A percentile compares a stretch with the other conserved stretches of the same genome.
Conservation (phyloP, 2,888 invertebrate genomes). For the Diploptera punctata region DNA sequence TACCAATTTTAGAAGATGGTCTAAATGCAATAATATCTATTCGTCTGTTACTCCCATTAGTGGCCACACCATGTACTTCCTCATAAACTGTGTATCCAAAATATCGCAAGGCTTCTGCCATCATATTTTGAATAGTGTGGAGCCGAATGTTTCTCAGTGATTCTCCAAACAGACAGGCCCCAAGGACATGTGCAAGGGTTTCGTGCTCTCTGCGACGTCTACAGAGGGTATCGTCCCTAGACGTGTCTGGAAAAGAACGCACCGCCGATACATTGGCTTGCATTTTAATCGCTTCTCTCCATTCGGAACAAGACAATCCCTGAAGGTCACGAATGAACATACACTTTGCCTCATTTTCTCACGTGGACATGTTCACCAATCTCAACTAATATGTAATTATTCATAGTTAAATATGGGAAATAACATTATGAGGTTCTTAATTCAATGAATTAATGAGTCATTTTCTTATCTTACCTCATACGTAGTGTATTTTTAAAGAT, state of each 20-base stretch:
- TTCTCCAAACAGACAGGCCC: background rate
- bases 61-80: background rate
- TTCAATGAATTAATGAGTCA: no score
- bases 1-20: background rate
- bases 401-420: no score
- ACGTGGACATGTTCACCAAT: no score
- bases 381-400: no score
- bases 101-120: background rate
- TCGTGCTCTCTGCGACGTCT: background rate
- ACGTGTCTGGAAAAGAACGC: background rate
- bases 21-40: background rate
- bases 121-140: background rate
- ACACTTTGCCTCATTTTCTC: no score
- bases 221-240: background rate
- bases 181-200: background rate
- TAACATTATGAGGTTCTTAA: no score
- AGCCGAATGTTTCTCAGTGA: background rate
- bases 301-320: background rate
- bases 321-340: background rate
- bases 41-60: background rate
- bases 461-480: no score
- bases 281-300: background rate
- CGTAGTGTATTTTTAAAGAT: no score
- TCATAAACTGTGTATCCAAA: background rate
- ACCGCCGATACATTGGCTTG: background rate